phyloP scores from a whole-genome alignment of 2,113 vertebrate species.

The Ailurus styani region DNA sequence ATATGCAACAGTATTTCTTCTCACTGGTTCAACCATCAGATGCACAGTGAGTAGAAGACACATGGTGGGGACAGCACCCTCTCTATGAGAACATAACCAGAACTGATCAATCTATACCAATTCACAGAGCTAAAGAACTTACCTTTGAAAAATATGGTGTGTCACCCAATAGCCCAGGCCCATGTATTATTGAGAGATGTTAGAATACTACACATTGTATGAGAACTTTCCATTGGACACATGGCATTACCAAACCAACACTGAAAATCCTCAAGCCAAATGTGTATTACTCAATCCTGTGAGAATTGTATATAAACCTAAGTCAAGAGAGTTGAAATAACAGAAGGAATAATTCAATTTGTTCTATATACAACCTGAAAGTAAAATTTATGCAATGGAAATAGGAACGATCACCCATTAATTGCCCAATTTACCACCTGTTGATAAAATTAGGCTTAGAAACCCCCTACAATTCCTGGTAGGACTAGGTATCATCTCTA shows the following conservation, averaged over 20 bases:
- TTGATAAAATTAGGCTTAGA: not conserved
- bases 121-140: not conserved
- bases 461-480: not conserved
- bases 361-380: not conserved
- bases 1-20: not conserved
- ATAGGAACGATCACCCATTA: not conserved
- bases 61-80: not conserved
- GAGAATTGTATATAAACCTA: not conserved
- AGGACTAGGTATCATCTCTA: not conserved
- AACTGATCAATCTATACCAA: not conserved
- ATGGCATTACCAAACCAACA: not conserved
- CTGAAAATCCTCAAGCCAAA: not conserved
- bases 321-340: not conserved
- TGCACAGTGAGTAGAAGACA: not conserved
- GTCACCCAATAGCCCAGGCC: not conserved
- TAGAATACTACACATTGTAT: not conserved
- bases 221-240: not conserved
- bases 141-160: not conserved
- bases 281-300: not conserved
- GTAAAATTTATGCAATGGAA: not conserved
- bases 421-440: not conserved
- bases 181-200: not conserved
- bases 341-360: not conserved
- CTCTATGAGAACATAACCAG: not conserved
- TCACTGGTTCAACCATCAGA: not conserved